Base-by-base conservation (phyloP, 2,888 invertebrate genomes). In the Agrotis exclamationis region DNA sequence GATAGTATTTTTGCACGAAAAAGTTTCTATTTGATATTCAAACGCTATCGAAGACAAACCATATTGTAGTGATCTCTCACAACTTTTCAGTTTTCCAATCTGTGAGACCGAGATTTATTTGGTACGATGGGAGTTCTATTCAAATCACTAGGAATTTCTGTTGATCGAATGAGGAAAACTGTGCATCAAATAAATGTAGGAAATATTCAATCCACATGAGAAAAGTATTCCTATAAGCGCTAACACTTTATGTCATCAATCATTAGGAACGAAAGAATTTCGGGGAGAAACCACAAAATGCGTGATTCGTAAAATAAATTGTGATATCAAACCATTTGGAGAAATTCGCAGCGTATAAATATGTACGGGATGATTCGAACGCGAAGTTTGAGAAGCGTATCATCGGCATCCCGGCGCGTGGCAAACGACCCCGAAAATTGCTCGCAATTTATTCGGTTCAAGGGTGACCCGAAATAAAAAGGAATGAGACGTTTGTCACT, bases 361-460 rank as follows among this genome's bases (percentile, higher is more conserved):
- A 86, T 86, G 84, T 86, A 83, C 59, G 64, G 66, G 85, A 86
- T 88, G 87, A 87, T 82, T 86, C 85, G 86, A 87, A 86, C 83
- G 87, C 85, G 88, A 88, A 92, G 89, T 92, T 91, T 91, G 88
- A 92, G 87, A 87, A 89, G 88, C 90, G 90, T 93, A 92, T 93
- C 92, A 93, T 92, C 89, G 91, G 92, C 91, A 89, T 90, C 92
- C 93, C 93, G 92, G 90, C 88, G 92, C 93, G 94, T 92, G 85
- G 93, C 89, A 93, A 94, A 94, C 92, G 93, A 93, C 88, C 91
- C 93, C 92, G 93, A 94, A 95, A 95, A 95, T 95, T 93, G 93
- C 91, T 86, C 83, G 90, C 94, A 94, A 95, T 95, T 94, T 95
- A 94, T 94, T 92, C 91, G 90, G 92, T 94, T 94, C 93, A 92